Base-by-base conservation (phyloP, 2,888 invertebrate species). In the Micoletzkya japonica region DNA sequence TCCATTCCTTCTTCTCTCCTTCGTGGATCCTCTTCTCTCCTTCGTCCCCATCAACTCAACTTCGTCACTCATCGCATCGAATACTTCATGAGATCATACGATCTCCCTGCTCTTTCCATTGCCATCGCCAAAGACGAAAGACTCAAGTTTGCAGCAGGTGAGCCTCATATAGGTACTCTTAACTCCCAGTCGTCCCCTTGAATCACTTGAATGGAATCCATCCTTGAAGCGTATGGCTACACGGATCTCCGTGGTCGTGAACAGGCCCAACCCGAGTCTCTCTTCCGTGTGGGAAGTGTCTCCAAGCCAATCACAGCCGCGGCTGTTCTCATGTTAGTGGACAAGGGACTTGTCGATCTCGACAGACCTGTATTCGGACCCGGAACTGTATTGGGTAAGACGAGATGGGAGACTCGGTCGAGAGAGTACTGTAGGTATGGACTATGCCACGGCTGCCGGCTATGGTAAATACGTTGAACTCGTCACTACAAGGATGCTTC, bases 291-390 rank as follows among this genome's bases (percentile, higher is more conserved):
- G 56, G 84, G 84, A 26, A 81, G 81, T 34, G 83, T 84, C 24
- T 85, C 84, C 32, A 84, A 84, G 67, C 84, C 84, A 34, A 77
- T 84, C 52, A 84, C 84, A 26, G 83, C 84, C 2, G 77, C 84
- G 3, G 82, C 84, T 7, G 74, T 84, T 32, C 73, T 84, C 72
- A 60, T 82, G 7, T 74, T 84, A 10, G 78, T 69, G n/a, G 69
- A 58, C 30, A 58, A n/a, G n/a, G 59, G 69, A 44, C 32, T 68
- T 6, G 44, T 68, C 49, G 17, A 56, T 49, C 57, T 68, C 4
- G 68, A 68, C 2, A 20, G 14, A 32, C 57, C 34, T 2, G 57
- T 68, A 24, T 68, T 68, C 58, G 68, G 68, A 36, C 44, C 50
- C 20, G 50, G 50, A n/a, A 50, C 32, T 32, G 32, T 63, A 17